Conservation (phyloP, 2,113 vertebrate species). For the Genyomyrus donnyi region DNA sequence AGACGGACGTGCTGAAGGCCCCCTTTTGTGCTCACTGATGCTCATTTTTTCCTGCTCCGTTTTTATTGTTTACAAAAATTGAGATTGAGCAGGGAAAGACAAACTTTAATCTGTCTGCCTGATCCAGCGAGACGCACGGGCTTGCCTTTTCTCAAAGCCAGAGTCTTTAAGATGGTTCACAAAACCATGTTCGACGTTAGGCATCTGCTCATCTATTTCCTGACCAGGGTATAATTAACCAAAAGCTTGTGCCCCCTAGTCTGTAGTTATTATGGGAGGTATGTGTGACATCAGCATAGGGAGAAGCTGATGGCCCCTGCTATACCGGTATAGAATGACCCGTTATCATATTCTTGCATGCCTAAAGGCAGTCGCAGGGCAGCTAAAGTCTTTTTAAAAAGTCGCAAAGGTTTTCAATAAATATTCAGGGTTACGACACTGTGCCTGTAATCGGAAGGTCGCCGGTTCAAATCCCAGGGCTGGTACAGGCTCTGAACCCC, state of each 20-base stretch:
- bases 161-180: neutral
- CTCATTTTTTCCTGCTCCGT: neutral
- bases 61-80: neutral
- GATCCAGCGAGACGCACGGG: neutral
- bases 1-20: neutral
- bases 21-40: neutral
- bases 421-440: neutral
- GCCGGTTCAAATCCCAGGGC: neutral
- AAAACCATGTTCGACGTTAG: conserved; percentile 16
- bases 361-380: neutral
- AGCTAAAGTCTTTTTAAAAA: neutral
- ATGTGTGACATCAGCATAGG: conserved; percentile 43
- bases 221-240: conserved; percentile 51
- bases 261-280: conserved; percentile 42
- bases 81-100: neutral
- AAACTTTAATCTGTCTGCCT: neutral
- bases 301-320: conserved; percentile 8
- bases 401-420: neutral
- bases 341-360: neutral
- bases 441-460: neutral
- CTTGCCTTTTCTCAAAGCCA: neutral
- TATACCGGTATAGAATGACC: conserved; percentile 16
- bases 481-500: neutral
- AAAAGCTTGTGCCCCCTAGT: conserved; percentile 34
- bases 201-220: conserved; percentile 44